These are phyloP conservation scores for Typhlomys cinereus DNA, from an alignment of 2,113 vertebrate genomes.

Conservation along the genomic window DNA sequence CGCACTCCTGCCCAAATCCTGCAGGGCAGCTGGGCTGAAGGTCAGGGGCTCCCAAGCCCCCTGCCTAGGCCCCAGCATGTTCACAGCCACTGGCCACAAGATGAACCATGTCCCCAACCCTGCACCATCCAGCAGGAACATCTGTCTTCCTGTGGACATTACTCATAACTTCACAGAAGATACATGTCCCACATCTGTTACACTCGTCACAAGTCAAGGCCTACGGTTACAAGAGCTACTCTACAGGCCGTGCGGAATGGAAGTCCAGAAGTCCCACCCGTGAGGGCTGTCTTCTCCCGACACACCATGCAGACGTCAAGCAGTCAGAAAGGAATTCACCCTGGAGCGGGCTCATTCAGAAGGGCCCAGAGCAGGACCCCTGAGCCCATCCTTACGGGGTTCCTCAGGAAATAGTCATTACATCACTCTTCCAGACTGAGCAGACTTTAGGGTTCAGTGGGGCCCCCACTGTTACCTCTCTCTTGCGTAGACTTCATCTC, in stretches of 20 bases:
- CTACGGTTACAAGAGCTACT: not conserved
- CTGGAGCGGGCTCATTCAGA: not conserved
- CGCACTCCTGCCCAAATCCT: slow-evolving; percentile 60
- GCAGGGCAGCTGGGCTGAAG: slow-evolving; percentile 78
- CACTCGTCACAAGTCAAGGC: not conserved
- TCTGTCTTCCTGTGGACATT: not conserved
- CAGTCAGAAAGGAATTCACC: not conserved
- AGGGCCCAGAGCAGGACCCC: not conserved
- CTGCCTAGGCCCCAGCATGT: too few species aligned
- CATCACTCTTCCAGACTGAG: not conserved
- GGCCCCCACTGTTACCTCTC: not conserved
- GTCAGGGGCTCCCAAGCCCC: not conserved
- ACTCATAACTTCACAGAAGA: not conserved
- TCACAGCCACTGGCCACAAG: not conserved
- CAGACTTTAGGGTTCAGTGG: not conserved
- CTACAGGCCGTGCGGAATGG: rapidly evolving
- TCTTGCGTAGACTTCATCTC: not conserved
- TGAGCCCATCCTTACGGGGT: not conserved
- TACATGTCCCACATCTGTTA: not conserved
- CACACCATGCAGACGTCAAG: not conserved
- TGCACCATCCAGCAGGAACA: too few species aligned
- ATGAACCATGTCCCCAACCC: not conserved
- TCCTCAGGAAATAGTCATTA: not conserved
- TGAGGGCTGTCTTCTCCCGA: not conserved
- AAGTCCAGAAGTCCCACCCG: not conserved